A percentile compares a stretch with the other conserved stretches of the same genome.
Conservation (phyloP, 2,113 vertebrate genomes). For the Ceuthmochares aereus region DNA sequence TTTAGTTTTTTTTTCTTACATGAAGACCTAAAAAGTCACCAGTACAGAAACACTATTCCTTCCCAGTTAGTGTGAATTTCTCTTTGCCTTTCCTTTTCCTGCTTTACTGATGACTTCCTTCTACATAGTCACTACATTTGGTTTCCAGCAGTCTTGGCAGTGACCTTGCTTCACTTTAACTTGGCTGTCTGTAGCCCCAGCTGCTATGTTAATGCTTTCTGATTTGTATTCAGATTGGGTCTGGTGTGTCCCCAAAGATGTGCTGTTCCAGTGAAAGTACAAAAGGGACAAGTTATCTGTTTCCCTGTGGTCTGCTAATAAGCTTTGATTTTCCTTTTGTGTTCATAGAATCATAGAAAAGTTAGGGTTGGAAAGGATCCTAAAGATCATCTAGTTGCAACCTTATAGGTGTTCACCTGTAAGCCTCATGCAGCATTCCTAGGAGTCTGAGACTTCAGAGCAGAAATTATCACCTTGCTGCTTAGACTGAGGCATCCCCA, state of each 20-base stretch:
- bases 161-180: background rate
- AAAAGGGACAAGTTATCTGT: background rate
- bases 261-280: background rate
- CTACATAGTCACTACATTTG: fast-evolving
- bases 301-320: background rate
- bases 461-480: background rate
- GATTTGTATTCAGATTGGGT: background rate
- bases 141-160: background rate
- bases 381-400: too few species aligned
- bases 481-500: background rate
- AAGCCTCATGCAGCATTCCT: background rate
- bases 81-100: background rate
- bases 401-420: background rate
- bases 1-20: background rate
- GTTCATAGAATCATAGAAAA: background rate
- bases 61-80: background rate
- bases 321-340: background rate
- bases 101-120: background rate
- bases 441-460: background rate
- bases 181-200: background rate
- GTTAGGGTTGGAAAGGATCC: too few species aligned
- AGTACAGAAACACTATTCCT: background rate
- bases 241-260: background rate
- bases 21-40: background rate
- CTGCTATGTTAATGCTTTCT: background rate